phyloP scores from a whole-genome alignment of 2,113 vertebrate species.

The Salvelinus fontinalis region DNA sequence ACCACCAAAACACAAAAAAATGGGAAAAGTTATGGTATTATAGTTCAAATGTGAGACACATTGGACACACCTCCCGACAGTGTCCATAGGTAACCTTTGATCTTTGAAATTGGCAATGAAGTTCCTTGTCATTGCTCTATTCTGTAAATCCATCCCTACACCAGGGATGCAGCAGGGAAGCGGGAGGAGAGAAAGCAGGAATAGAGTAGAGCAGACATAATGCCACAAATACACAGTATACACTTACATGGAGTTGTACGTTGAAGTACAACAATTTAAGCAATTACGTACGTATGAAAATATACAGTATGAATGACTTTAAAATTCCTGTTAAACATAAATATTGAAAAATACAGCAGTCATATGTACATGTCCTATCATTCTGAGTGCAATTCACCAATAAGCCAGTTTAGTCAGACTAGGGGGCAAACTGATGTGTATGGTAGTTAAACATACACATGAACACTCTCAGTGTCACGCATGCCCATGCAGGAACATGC shows the following conservation, averaged over 20 bases:
- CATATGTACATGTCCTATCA: not conserved
- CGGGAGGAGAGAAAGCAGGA: not conserved
- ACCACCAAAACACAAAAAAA: too few relatives aligned
- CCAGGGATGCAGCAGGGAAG: not conserved
- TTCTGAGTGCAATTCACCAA: constrained; percentile 22
- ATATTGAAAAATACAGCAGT: not conserved
- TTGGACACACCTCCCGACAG: too few relatives aligned
- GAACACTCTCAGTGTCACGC: constrained; percentile 42
- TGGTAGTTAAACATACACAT: constrained; percentile 40
- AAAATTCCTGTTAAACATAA: not conserved
- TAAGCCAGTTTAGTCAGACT: constrained; percentile 32
- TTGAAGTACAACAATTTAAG: not conserved
- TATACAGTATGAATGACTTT: too few relatives aligned
- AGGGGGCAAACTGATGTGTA: constrained; percentile 17
- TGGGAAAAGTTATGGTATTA: too few relatives aligned
- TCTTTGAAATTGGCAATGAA: not conserved
- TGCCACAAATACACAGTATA: not conserved
- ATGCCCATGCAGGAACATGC: constrained; percentile 20
- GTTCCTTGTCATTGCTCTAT: not conserved
- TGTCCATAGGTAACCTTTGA: not conserved
- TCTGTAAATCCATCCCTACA: not conserved
- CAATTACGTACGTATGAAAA: too few relatives aligned
- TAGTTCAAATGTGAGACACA: too few relatives aligned
- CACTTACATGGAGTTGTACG: not conserved
- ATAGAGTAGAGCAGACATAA: not conserved